Evolutionary conservation across 2,797 vertebrate genomes (phyloP), one percentile per base, ranked within the genome.

Genomic region (Poeciliopsis infans): DNA sequence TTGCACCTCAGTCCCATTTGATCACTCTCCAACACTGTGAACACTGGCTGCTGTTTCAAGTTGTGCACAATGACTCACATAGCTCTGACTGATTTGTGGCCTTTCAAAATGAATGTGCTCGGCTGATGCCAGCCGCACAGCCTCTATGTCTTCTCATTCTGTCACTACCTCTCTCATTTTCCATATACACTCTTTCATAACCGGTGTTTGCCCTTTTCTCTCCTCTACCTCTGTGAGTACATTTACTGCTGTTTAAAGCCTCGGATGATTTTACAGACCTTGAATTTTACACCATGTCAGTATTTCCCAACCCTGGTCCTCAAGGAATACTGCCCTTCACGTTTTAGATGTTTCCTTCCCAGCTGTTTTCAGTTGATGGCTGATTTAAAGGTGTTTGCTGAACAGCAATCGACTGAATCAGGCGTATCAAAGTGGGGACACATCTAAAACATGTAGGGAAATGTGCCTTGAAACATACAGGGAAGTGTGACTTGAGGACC

Each of bases 101-200:
- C 78, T 85, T 82, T 87, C 85, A 87, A 93, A 93, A 94, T 89
- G 83, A 93, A 90, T 90, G 80, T 74, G 70, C 72, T 94, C 93
- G 92, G 80, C 71, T 20, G 31, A 53, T 77, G 91, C 94, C 95
- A 94, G 88, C 85, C 83, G 82, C 82, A 85, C 88, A 82, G 90
- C 85, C 80, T 85, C 79, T 80, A 76, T 16, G 73, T 89, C 86
- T 86, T 86, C 84, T 85, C 79, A 39, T 80, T 86, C 83, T 81
- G 83, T 90, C 86, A 83, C 74, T 82, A 83, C 83, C 76, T 86
- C 78, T 86, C 87, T 81, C 11, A 33, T 87, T 89, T 86, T 80
- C 82, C 80, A 81, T 86, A 70, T 15, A 85, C 81, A 79, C 73
- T 45, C 75, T 84, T 89, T 79, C 78, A 81, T 84, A 86, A 85